Percentiles rank a stretch among this genome's conserved stretches.
phyloP scores from a whole-genome alignment of 2,113 vertebrate genomes.

The Mormoops blainvillei region DNA sequence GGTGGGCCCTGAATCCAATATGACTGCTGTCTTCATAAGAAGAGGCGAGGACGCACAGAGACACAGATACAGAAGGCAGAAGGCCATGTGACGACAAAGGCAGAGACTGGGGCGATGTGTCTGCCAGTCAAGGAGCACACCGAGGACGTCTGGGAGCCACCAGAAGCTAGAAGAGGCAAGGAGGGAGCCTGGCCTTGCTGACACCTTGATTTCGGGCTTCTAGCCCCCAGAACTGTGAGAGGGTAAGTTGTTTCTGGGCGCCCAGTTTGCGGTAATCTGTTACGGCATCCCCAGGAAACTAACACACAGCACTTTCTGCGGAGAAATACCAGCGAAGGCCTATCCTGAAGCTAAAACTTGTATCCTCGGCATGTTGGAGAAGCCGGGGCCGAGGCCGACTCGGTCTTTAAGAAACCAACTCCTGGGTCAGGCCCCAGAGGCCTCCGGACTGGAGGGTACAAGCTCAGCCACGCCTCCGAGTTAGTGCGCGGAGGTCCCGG shows the following conservation, averaged over 20 bases:
- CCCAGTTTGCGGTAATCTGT: background rate
- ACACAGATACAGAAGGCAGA: background rate
- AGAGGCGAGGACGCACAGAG: background rate
- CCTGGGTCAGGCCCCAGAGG: background rate
- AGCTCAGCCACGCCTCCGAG: background rate
- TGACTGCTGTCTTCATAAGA: background rate
- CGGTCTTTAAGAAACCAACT: background rate
- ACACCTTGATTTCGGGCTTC: background rate
- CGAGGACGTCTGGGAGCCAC: background rate
- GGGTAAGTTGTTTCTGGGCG: background rate
- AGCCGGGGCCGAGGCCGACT: too few species aligned
- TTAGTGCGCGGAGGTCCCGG: background rate
- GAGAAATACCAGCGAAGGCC: background rate
- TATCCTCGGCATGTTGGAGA: background rate
- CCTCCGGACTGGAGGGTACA: background rate
- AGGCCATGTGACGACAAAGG: too few species aligned
- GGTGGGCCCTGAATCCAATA: background rate
- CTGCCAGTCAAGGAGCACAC: background rate
- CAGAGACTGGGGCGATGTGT: background rate
- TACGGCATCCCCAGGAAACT: background rate
- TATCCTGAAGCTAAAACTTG: background rate
- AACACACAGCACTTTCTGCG: background rate
- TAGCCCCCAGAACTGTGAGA: background rate
- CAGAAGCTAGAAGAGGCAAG: background rate
- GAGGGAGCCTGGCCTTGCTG: background rate